A percentile compares a stretch with the other conserved stretches of the same genome.
Evolutionary conservation across 2,888 invertebrate species (phyloP).

Genomic region (Synergus gifuensis): DNA sequence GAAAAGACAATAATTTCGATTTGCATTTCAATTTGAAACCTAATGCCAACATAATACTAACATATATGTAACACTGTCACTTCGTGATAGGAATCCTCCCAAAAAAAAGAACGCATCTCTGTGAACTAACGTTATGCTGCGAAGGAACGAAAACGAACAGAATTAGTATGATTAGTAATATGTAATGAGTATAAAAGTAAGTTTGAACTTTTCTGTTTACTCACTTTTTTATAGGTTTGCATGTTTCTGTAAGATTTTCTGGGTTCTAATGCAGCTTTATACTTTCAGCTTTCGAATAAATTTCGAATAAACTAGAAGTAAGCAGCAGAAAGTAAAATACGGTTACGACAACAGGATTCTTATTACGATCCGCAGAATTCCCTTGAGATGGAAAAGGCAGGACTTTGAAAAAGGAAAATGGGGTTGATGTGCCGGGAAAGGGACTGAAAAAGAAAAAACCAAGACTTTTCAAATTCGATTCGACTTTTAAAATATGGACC

Average conservation of each 20-base stretch:
- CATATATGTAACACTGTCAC: too few relatives aligned
- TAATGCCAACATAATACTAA: too few relatives aligned
- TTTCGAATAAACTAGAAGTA: constrained; percentile 3
- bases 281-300: not conserved
- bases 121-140: too few relatives aligned
- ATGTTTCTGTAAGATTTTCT: not conserved
- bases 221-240: not conserved
- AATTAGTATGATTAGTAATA: too few relatives aligned
- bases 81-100: too few relatives aligned
- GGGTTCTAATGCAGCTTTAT: not conserved
- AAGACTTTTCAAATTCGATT: constrained; percentile 19
- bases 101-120: too few relatives aligned
- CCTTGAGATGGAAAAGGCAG: not conserved
- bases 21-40: too few relatives aligned
- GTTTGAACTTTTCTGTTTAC: not conserved
- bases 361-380: not conserved
- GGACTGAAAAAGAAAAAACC: not conserved
- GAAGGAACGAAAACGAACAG: too few relatives aligned
- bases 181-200: too few relatives aligned
- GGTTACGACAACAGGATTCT: not conserved
- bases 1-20: not conserved
- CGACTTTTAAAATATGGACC: constrained; percentile 31
- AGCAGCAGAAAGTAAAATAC: not conserved
- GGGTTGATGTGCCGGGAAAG: not conserved
- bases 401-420: not conserved